Percentiles rank a stretch among this genome's conserved stretches.
Conservation (phyloP, 2,888 invertebrate species). For the Hipparchia semele region DNA sequence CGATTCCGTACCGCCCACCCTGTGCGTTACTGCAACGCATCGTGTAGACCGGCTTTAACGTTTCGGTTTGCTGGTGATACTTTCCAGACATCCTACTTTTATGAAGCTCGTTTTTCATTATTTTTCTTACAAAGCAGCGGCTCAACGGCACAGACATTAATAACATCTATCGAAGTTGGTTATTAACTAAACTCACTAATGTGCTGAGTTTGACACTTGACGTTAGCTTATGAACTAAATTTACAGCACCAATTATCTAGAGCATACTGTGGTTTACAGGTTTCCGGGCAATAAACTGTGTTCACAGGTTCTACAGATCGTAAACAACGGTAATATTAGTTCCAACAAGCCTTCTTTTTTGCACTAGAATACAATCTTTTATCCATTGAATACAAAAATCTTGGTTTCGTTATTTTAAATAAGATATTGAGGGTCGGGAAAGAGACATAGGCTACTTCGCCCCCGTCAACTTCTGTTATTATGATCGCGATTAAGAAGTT, state of each 20-base stretch:
- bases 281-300: constrained; percentile 39
- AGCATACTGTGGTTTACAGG: constrained; percentile 45
- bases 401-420: not conserved
- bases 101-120: constrained; percentile 9
- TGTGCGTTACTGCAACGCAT: not conserved
- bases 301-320: constrained; percentile 34
- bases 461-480: no score
- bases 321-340: constrained; percentile 35
- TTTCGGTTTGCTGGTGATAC: no score
- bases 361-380: constrained; percentile 8
- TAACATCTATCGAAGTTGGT: constrained; percentile 68
- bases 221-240: constrained; percentile 58
- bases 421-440: no score
- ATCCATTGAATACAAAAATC: not conserved
- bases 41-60: no score
- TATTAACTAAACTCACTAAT: constrained; percentile 66
- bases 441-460: no score
- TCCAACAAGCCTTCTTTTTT: constrained; percentile 33
- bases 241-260: constrained; percentile 62
- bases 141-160: constrained; percentile 56
- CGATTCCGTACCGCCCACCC: no score
- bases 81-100: constrained; percentile 6
- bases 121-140: constrained; percentile 24
- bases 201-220: constrained; percentile 69
- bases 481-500: no score